A percentile compares a stretch with the other conserved stretches of the same genome.
Conservation (phyloP, 2,113 vertebrate genomes). For the Enhydra lutris region DNA sequence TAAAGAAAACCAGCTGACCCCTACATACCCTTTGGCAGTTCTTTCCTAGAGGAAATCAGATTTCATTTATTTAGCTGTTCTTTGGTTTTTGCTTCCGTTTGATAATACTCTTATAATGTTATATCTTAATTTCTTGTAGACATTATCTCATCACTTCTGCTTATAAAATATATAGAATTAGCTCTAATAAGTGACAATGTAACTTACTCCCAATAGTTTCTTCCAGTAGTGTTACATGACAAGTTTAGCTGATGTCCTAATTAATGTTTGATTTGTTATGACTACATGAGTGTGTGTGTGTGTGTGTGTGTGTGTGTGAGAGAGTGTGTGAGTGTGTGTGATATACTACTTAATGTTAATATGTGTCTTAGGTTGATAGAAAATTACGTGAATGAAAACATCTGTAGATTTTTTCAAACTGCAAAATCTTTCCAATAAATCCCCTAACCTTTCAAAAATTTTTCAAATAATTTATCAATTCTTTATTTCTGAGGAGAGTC, state of each 20-base stretch:
- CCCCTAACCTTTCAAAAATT: not conserved
- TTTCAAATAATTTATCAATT: not conserved
- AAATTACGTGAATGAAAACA: not conserved
- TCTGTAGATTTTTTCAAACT: not conserved
- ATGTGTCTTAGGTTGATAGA: not conserved
- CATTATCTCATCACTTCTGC: not conserved
- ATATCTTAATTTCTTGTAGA: not conserved
- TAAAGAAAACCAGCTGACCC: not conserved
- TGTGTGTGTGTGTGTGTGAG: not conserved
- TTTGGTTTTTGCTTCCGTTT: not conserved
- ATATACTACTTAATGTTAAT: not conserved
- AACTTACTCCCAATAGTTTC: not conserved
- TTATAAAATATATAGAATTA: not conserved
- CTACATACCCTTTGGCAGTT: not conserved
- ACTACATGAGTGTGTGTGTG: not conserved
- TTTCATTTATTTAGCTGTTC: not conserved
- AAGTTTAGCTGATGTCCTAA: not conserved
- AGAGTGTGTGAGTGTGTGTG: not conserved
- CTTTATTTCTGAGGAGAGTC: not conserved
- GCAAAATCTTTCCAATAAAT: not conserved
- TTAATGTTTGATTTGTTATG: not conserved
- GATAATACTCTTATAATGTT: not conserved
- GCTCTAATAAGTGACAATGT: not conserved
- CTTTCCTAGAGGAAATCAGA: not conserved
- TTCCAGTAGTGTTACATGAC: not conserved